phyloP scores from a whole-genome alignment of 2,113 vertebrate species.

The Balaenoptera acutorostrata region DNA sequence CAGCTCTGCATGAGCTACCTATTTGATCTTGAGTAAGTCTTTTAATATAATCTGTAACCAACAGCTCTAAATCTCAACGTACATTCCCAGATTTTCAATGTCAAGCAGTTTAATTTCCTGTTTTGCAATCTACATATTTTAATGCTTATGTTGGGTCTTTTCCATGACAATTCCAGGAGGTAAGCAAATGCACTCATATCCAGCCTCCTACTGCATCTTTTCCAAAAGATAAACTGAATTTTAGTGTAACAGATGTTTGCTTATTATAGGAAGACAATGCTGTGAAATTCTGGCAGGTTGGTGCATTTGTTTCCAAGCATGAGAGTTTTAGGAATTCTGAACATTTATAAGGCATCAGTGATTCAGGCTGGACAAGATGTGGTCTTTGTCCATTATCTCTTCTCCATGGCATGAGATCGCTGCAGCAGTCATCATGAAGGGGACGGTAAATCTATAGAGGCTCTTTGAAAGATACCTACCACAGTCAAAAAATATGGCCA shows the following conservation, averaged over 20 bases:
- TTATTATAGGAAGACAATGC: slow-evolving; percentile 41
- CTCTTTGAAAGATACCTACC: background rate
- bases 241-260: slow-evolving; percentile 54
- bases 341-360: slow-evolving; percentile 20
- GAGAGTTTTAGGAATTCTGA: background rate
- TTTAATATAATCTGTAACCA: background rate
- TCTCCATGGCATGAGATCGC: background rate
- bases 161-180: slow-evolving; percentile 22
- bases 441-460: background rate
- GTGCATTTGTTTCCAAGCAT: background rate
- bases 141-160: background rate
- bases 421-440: background rate
- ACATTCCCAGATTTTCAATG: background rate
- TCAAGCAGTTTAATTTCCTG: background rate
- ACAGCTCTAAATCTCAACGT: background rate
- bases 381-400: background rate
- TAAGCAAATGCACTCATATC: slow-evolving; percentile 30
- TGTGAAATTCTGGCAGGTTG: background rate
- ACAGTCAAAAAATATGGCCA: background rate
- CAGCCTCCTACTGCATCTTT: slow-evolving; percentile 11
- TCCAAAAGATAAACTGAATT: slow-evolving; percentile 60
- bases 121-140: background rate
- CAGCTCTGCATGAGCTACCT: background rate
- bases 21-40: background rate
- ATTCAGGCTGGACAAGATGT: background rate